Base-by-base conservation (phyloP, 92 coral and sea anemone species). In the Galaxea fascicularis region DNA sequence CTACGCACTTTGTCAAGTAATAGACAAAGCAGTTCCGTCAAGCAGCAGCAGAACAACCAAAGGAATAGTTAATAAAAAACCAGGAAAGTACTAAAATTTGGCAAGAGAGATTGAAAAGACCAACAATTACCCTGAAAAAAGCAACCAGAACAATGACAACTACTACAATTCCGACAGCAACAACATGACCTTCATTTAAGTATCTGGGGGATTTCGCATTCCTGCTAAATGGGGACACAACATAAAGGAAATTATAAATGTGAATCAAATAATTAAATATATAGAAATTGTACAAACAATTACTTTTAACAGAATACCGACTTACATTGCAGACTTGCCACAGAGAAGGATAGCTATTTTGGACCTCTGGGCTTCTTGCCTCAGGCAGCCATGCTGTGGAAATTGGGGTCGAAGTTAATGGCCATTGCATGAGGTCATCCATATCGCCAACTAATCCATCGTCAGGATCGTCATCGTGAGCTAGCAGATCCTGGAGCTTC, bases 311-410 rank as follows among this genome's bases (percentile, higher is more conserved):
- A 54, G 60, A 63, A 63, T 22, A 63, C 68, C 39, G 16, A 63
- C 68, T 63, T 26, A 63, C 68, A 1, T 63, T 15, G 4, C 68
- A 63, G 16, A 63, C 29, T 4, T 63, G 68, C 28, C 68, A 10
- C 39, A 7, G 68, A 1, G 68, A 63, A 63, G 68, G 68, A 63
- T 63, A 26, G 68, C 29, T 24, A n/a, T n/a, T n/a, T n/a, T n/a
- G n/a, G 68, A 63, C 68, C 11, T 63, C 68, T 63, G 68, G 39
- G 29, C 29, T 4, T 63, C 68, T 63, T 63, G 68, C 68, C n/a
- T n/a, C n/a, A n/a, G n/a, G n/a, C n/a, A n/a, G 29, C 68, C 29
- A 63, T 63, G 28, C 29, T 7, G 68, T 26, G 39, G 68, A 7
- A 22, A 8, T n/a, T 63, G 68, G 68, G 30, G 68, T 63, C 28